Conservation (phyloP, 1,140 invertebrate genomes). For the Lepidostoma basale region DNA sequence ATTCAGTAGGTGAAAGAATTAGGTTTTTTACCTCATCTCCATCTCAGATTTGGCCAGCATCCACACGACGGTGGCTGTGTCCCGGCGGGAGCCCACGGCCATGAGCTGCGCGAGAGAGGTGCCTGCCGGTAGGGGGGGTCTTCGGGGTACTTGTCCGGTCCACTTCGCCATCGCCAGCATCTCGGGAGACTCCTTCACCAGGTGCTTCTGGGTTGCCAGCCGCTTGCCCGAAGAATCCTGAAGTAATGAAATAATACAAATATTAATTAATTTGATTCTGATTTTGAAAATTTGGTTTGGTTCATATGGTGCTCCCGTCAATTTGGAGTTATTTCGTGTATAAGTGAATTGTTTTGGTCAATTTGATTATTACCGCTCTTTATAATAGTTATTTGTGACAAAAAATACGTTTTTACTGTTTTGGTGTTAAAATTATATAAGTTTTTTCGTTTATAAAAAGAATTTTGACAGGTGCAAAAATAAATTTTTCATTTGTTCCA, state of each 20-base stretch:
- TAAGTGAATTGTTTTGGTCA: too few species aligned
- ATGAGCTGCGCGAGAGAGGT: conserved; percentile 71
- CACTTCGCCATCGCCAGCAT: conserved; percentile 78
- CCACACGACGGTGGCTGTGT: conserved; percentile 65
- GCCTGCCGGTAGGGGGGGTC: conserved; percentile 70
- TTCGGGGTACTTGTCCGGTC: conserved; percentile 72
- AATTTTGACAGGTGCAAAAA: too few species aligned
- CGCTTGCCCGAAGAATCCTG: conserved; percentile 61
- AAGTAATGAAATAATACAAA: neutral
- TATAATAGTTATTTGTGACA: too few species aligned
- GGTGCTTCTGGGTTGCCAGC: conserved; percentile 59
- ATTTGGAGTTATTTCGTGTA: too few species aligned
- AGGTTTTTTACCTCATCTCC: conserved; percentile 66
- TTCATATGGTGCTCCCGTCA: too few species aligned
- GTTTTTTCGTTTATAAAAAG: too few species aligned
- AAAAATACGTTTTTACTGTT: too few species aligned
- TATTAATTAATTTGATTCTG: too few species aligned
- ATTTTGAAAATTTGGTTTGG: too few species aligned
- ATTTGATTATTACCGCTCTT: too few species aligned
- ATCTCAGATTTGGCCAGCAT: conserved; percentile 68
- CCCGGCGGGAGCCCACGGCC: conserved; percentile 69
- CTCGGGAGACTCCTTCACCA: conserved; percentile 77
- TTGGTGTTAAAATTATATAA: too few species aligned
- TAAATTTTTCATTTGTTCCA: too few species aligned
- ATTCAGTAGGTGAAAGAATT: conserved; percentile 25